Percentiles rank a stretch among this genome's conserved stretches.
Conservation (phyloP, 2,888 invertebrate genomes). For the Rhaphigaster nebulosa region DNA sequence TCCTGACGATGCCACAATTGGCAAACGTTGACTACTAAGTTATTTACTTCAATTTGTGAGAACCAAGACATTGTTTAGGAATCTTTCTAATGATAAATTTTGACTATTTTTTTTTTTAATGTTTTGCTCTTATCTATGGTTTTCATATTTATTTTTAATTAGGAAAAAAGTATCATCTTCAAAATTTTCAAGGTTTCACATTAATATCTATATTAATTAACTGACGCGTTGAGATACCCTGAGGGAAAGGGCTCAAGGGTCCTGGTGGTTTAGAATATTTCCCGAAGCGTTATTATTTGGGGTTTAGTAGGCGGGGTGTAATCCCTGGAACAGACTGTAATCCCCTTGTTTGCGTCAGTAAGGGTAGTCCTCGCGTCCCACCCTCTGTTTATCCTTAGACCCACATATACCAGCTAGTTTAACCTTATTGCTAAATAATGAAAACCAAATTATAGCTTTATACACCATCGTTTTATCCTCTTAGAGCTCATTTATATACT, state of each 20-base stretch:
- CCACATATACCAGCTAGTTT: neutral
- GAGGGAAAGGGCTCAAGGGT: neutral
- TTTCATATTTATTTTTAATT: too few relatives aligned
- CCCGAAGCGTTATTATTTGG: conserved; percentile 50
- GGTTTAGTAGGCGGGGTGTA: conserved; percentile 43
- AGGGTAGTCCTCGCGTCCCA: neutral
- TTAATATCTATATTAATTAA: neutral
- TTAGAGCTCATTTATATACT: neutral
- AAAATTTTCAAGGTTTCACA: too few relatives aligned
- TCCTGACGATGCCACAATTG: too few relatives aligned
- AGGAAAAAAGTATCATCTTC: too few relatives aligned
- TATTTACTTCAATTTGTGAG: too few relatives aligned
- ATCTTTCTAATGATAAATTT: too few relatives aligned
- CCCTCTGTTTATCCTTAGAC: neutral
- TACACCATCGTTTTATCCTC: neutral
- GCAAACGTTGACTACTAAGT: too few relatives aligned
- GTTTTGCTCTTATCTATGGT: too few relatives aligned
- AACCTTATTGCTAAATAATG: conserved; percentile 17
- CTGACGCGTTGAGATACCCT: neutral
- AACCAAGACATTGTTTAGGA: too few relatives aligned
- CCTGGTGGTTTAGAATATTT: conserved; percentile 43
- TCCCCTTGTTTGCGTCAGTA: conserved; percentile 44
- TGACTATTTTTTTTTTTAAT: too few relatives aligned
- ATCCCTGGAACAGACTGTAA: conserved; percentile 39
- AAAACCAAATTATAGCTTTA: neutral